Base-by-base conservation (phyloP, 2,113 vertebrate genomes). In the Enhydra lutris region DNA sequence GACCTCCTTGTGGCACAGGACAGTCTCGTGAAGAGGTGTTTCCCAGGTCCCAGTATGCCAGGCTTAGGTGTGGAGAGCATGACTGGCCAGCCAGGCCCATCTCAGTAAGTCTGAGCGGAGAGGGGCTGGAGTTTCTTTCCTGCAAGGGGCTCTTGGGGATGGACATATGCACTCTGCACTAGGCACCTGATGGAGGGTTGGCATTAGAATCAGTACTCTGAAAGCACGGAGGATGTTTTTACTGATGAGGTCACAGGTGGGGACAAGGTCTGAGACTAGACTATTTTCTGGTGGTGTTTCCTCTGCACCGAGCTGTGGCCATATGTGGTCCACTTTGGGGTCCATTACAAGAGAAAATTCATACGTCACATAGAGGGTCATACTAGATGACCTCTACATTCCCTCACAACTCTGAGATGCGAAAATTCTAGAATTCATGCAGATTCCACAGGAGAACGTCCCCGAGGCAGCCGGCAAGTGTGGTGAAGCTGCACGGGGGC, bases 141-240 rank as follows among this genome's bases (percentile, higher is more conserved):
- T 55, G 26, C 50, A 13, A 21, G 57, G 50, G 52, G 81, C 63
- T n/a, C 12, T 39, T 6, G 8, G 20, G 45, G 24, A 7, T 34
- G 36, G n/a, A 10, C 45, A 2, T 20, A 1, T 6, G n/a, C n/a
- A 0, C 45, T 50, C 4, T 1, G 7, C 1, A 10, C 50, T 52
- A 52, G 50, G 50, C 50, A 12, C 76, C 24, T 36, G 21, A 47
- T 6, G 26, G 57, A 45, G 6, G 29, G 0, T 86, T 34, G 21
- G 10, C 34, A 59, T 21, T 89, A 39, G 18, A 89, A 63, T 7
- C 15, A 73, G 52, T 39, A 42, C 11, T 12, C 0, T 39, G 36
- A 36, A 39, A 76, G 34, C 18, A 18, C 50, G 15, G 47, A 78
- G 59, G 26, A 65, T 34, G 4, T 50, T 34, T 18, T 85, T 42